Conservation (phyloP, 1,140 invertebrate species). For the Sipha flava region DNA sequence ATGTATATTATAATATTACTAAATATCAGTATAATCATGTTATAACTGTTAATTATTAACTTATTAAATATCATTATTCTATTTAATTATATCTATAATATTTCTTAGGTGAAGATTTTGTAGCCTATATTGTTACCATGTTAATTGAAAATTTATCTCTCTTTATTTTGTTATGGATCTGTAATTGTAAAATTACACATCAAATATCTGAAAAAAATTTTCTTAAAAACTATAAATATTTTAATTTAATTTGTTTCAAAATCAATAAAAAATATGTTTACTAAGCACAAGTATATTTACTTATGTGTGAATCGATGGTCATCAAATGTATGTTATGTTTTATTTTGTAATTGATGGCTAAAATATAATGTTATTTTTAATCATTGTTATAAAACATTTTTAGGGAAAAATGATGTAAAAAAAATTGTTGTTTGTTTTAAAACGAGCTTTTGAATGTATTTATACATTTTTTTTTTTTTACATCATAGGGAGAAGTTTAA, state of each 20-base stretch:
- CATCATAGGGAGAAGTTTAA: neutral
- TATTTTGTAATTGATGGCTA: neutral
- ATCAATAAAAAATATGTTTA: neutral
- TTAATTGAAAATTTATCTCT: neutral
- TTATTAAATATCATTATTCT: neutral
- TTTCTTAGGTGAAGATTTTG: neutral
- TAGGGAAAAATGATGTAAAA: neutral
- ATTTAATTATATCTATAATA: conserved; percentile 1
- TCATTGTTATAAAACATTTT: neutral
- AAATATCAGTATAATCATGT: neutral
- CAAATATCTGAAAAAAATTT: neutral
- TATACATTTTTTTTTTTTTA: neutral
- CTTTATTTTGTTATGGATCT: neutral
- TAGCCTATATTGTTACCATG: conserved; percentile 20
- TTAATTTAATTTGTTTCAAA: neutral
- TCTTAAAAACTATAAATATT: neutral
- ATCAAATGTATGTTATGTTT: neutral
- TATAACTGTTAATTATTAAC: neutral
- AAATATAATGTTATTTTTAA: neutral
- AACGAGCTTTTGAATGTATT: neutral
- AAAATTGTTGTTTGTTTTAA: neutral
- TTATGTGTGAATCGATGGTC: neutral
- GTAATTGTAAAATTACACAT: neutral
- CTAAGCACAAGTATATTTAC: neutral
- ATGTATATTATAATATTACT: neutral